Base-by-base conservation (phyloP, 2,797 vertebrate genomes). In the Chromobotia macracanthus region DNA sequence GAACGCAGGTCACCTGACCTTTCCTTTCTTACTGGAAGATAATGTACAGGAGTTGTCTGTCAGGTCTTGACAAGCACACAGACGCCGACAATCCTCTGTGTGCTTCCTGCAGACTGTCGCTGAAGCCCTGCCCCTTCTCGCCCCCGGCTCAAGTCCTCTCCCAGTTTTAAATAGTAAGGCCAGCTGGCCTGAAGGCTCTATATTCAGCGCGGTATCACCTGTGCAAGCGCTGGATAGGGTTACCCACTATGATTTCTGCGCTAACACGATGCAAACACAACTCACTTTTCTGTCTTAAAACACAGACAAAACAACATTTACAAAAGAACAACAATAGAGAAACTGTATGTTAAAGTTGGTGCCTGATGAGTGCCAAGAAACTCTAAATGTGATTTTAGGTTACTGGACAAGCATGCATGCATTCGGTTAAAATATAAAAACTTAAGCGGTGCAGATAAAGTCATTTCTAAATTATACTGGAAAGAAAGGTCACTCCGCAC, bases 201-300 rank as follows among this genome's bases (percentile, higher is more conserved):
- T 92, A 94, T 93, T 91, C 89, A 93, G 92, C 89, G 82, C 86
- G 84, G 89, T 89, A 90, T 94, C 91, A 93, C 92, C 92, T 94
- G 90, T 92, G 92, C 85, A 80, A 77, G 82, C 21, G 23, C 74
- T 82, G 91, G 90, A 64, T 92, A 88, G 87, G 80, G 91, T 93
- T 93, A 93, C 92, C 88, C 58, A 84, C 79, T 84, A 79, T 75
- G 72, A 86, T 84, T 84, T 75, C 82, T 70, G n/a, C 6, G 23
- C 69, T 65, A 44, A 79, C 72, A 80, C 51, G 56, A 75, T 75
- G 72, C 75, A 77, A 79, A 81, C 66, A 83, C 41, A 44, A 67
- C 63, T 58, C 44, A 31, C 60, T 82, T 76, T 77, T 67, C 61
- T 15, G 61, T 72, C 38, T 61, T 61, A 79, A 64, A 63, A 82